Evolutionary conservation across 2,797 vertebrate species (phyloP).

Genomic region (Microcaecilia unicolor): DNA sequence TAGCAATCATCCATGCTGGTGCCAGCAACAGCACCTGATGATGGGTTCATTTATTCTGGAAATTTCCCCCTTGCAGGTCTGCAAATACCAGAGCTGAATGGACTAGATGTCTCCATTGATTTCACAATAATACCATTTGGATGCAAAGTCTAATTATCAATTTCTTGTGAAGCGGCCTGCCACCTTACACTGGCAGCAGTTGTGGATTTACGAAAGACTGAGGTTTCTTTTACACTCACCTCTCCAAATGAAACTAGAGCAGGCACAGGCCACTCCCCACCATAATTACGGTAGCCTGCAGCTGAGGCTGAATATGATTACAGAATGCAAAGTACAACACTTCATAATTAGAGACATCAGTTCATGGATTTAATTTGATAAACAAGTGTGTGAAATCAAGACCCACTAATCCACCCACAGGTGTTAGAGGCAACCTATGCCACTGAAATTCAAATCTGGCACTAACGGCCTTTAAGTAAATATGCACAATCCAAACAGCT

Average conservation of each 20-base stretch:
- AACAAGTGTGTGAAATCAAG: constrained; percentile 4
- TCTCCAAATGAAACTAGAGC: not conserved
- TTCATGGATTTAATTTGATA: constrained; percentile 21
- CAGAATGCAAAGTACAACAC: not conserved
- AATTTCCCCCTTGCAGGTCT: constrained; percentile 13
- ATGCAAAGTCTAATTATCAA: constrained; percentile 10
- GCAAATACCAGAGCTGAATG: constrained; percentile 24
- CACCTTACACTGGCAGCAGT: not conserved
- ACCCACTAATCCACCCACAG: not conserved
- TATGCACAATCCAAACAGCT: not conserved
- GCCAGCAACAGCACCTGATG: constrained; percentile 38
- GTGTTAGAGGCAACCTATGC: not conserved
- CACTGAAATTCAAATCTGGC: constrained; percentile 1
- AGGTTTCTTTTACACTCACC: not conserved
- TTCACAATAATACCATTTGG: constrained; percentile 13
- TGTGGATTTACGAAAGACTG: not conserved
- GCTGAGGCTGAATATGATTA: not conserved
- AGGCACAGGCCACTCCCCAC: not conserved
- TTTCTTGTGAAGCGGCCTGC: constrained; percentile 15
- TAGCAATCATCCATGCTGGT: constrained; percentile 59
- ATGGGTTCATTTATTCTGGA: constrained; percentile 31
- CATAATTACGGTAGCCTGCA: not conserved
- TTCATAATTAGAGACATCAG: constrained; percentile 4
- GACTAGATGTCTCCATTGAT: constrained; percentile 19
- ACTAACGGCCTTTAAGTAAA: constrained; percentile 1